A percentile compares a stretch with the other conserved stretches of the same genome.
Evolutionary conservation across 2,888 invertebrate genomes (phyloP).

Genomic region (Xestia rhomboidea): DNA sequence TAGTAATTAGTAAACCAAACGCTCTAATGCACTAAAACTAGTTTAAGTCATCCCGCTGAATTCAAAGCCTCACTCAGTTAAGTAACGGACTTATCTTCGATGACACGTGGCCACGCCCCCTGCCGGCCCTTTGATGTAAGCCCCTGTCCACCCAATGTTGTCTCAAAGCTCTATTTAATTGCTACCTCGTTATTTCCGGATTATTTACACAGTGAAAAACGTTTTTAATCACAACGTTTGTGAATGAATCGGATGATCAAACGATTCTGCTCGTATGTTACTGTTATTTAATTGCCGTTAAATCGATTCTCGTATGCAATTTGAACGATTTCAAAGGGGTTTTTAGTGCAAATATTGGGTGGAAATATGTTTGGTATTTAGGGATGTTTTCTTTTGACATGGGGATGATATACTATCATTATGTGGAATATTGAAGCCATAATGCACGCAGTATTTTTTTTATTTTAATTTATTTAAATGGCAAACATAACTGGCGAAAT

Average conservation of each 20-base stretch:
- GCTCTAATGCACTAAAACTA: background rate
- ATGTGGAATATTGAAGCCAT: no score
- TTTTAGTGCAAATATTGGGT: slow-evolving; percentile 42
- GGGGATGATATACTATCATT: background rate
- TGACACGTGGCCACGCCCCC: slow-evolving; percentile 74
- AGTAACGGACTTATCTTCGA: slow-evolving; percentile 73
- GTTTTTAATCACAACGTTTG: slow-evolving; percentile 80
- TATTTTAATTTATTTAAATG: background rate
- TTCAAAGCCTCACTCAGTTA: slow-evolving; percentile 49
- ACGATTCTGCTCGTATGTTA: slow-evolving; percentile 77
- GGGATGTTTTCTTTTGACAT: slow-evolving; percentile 3
- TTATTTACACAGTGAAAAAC: slow-evolving; percentile 86
- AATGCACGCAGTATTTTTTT: background rate
- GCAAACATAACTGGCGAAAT: background rate
- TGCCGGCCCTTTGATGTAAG: slow-evolving; percentile 83
- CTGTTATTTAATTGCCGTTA: slow-evolving; percentile 81
- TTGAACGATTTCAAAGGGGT: slow-evolving; percentile 54
- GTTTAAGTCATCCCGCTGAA: slow-evolving; percentile 9
- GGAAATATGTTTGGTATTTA: slow-evolving; percentile 21
- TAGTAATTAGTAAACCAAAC: no score
- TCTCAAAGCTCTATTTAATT: slow-evolving; percentile 89
- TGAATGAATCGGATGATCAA: slow-evolving; percentile 80
- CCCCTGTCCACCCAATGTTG: slow-evolving; percentile 78
- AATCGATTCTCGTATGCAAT: slow-evolving; percentile 72
- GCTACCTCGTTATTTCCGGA: slow-evolving; percentile 90